Base-by-base conservation (phyloP, 1,140 invertebrate genomes). In the Heliconius congener region DNA sequence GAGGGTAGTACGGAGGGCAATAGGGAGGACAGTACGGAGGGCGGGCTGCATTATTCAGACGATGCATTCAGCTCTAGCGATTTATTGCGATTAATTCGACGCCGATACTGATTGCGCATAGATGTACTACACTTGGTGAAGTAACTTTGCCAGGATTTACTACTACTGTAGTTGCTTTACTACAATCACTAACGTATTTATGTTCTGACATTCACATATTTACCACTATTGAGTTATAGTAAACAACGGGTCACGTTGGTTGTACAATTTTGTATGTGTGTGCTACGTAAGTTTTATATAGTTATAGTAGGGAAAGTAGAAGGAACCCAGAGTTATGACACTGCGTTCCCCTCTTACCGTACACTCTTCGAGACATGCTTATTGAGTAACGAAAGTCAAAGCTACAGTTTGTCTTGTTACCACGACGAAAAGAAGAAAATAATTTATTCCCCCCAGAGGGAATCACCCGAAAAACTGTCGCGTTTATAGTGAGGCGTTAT, bases 61-160 rank as follows among this genome's bases (percentile, higher is more conserved):
- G 57, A 66, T 27, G 60, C 60, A 66, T 66, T 66, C 60, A 66
- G 13, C 27, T 27, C 60, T 30, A 13, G 60, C 60, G 60, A 66
- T 66, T 66, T 66, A 66, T 66, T 66, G 60, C 27, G 60, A 66
- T 66, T 66, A 66, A 66, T 66, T 66, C 60, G 23, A 66, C 60
- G 27, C 60, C 27, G 60, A 66, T 30, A 23, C 60, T 66, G 60
- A 66, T 66, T 66, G 60, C 60, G 60, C 60, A 66, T 66, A 66
- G 60, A 66, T 66, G 57, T 60, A 66, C 23, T 66, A 27, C 60
- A 57, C 55, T n/a, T 23, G 55, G 60, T 66, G 60, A 16, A 66
- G 60, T 30, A 66, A 66, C 60, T 27, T 66, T 66, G 9, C 60
- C 60, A 66, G 23, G 60, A 66, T 30, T 66, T 66, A 66, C 60